Base-by-base conservation (phyloP, 1,140 invertebrate species). In the Centruroides sculpturatus region DNA sequence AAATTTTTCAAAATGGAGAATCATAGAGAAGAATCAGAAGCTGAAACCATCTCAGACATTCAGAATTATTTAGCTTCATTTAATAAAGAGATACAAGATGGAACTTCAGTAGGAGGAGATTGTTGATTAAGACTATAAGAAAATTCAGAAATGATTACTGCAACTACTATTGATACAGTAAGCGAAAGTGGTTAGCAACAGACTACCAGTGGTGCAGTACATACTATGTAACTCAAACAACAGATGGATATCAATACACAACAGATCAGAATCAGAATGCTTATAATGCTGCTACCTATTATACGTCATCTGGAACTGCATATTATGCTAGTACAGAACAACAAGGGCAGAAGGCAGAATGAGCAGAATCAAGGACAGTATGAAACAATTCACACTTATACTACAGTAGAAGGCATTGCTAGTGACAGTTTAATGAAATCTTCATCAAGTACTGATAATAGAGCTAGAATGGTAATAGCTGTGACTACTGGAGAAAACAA, bases 61-160 rank as follows among this genome's bases (percentile, higher is more conserved):
- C 86, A 90, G 67, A 85, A 85, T 58, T 90, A 90, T 68, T 74
- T 91, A 51, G 85, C 84, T 58, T 85, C 85, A 4, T 89, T 90
- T 69, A 87, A 91, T 68, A 89, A 89, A 69, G 87, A 90, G 73
- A 89, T 90, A 55, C 82, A 83, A 64, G 80, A 79, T 55, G 61
- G 59, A 41, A 59, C 23, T 58, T 56, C 57, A 5, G 13, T 51
- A 11, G 56, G 47, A 4, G 57, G 34, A 12, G 11, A 52, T 8
- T 48, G 51, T 5, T 54, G n/a, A n/a, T 56, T 13, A 58, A 64
- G 35, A 35, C 55, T 55, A 34, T 57, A 11, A 12, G 34, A 34
- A 6, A 61, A 50, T 53, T 6, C 55, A 48, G 49, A 51, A 34
- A 53, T 41, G 41, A 41, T 41, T 41, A 8, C 41, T 6, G 8